phyloP scores from a whole-genome alignment of 2,113 vertebrate species.

The Entelurus aequoreus region DNA sequence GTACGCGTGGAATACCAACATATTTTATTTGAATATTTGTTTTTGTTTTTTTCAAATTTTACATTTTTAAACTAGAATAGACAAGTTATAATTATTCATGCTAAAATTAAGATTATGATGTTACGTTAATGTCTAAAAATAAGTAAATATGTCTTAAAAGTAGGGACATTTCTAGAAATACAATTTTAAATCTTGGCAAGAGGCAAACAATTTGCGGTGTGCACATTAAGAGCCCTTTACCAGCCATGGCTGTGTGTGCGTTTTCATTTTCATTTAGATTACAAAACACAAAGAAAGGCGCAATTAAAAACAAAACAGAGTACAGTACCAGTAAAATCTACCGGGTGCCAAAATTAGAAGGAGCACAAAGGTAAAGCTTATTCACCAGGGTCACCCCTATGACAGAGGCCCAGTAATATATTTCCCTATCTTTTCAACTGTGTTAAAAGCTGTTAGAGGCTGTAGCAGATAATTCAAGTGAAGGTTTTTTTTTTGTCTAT shows the following conservation, averaged over 20 bases:
- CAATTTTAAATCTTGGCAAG: too few relatives aligned
- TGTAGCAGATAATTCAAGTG: constrained; percentile 78
- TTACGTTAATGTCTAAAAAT: too few relatives aligned
- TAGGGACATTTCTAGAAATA: too few relatives aligned
- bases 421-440: constrained; percentile 75
- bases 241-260: constrained; percentile 10
- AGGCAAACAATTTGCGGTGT: too few relatives aligned
- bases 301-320: constrained; percentile 45
- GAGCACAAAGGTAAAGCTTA: constrained; percentile 66
- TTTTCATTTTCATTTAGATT: constrained; percentile 44
- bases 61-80: too few relatives aligned
- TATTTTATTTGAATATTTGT: too few relatives aligned
- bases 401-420: constrained; percentile 65
- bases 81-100: too few relatives aligned
- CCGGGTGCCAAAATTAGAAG: constrained; percentile 59
- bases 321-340: constrained; percentile 51
- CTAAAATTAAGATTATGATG: too few relatives aligned
- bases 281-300: constrained; percentile 41
- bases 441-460: constrained; percentile 76
- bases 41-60: too few relatives aligned
- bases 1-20: too few relatives aligned
- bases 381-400: constrained; percentile 67
- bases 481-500: constrained; percentile 60
- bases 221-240: neutral
- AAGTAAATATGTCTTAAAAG: too few relatives aligned